Evolutionary conservation across 2,113 vertebrate genomes (phyloP), one percentile per base, ranked within the genome.

Genomic region (Aleadryas rufinucha): DNA sequence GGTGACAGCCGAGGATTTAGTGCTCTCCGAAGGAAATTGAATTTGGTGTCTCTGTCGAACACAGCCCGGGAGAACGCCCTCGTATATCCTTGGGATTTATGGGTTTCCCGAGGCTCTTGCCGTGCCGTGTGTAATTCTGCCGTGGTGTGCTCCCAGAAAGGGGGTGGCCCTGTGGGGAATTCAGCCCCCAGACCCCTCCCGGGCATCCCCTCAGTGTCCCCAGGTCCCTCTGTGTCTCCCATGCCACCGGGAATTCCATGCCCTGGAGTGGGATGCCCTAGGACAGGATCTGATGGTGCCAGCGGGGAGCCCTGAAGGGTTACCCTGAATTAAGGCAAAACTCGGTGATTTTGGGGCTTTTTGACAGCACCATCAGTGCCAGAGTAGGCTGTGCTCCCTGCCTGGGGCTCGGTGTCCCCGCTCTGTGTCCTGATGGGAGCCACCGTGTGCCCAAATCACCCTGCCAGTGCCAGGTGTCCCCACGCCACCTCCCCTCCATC

Each of bases 21-120:
- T 87, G 97, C 96, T 91, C 97, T 87, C 90, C 13, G 11, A 93
- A 97, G 97, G 95, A 97, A 98, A 98, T 97, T 97, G 97, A 96
- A 97, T 98, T 97, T 93, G 65, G 82, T 97, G 97, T 97, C 97
- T 98, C 96, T 97, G 98, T 98, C 27, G 97, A 97, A 97, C 97
- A 96, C 93, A 45, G 59, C 85, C 22, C 1, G 70, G 92, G 90
- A 97, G 90, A 59, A 45, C 57, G 63, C 61, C 87, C 97, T 96
- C 95, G 2, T 98, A 96, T 96, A 96, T 98, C 96, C 97, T 93
- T 11, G 7, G 91, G 94, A 97, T 97, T 98, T 97, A 98, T 97
- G 95, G 95, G 2, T 89, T 50, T 87, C 92, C 94, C 54, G 16
- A 11, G 59, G 77, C 20, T 9, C 74, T 61, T 0, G 1, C 69